Conservation (phyloP, 2,888 invertebrate genomes). For the Coremacera marginata region DNA sequence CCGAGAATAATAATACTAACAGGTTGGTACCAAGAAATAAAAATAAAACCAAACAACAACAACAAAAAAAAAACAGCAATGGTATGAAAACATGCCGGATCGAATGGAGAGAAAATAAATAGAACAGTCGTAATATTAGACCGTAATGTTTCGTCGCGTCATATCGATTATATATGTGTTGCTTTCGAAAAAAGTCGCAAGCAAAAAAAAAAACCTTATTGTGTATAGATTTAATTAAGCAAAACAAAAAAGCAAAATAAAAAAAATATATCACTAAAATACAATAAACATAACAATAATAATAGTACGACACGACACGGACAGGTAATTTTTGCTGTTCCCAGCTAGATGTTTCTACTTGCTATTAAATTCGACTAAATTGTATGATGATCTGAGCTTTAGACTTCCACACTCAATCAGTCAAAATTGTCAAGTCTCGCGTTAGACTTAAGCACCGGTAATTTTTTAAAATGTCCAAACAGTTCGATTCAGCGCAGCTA, state of each 20-base stretch:
- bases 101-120: not conserved
- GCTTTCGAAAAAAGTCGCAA: not conserved
- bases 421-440: not conserved
- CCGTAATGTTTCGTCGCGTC: too few relatives aligned
- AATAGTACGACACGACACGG: conserved; percentile 37
- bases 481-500: conserved; percentile 56
- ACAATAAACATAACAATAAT: too few relatives aligned
- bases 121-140: too few relatives aligned
- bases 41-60: not conserved
- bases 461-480: conserved; percentile 45
- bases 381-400: not conserved
- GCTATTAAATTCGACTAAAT: conserved; percentile 31
- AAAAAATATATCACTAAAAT: not conserved
- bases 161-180: not conserved
- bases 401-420: not conserved
- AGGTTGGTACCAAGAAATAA: conserved; percentile 54
- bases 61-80: not conserved
- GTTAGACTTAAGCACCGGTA: conserved; percentile 11
- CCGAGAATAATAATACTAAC: conserved; percentile 66
- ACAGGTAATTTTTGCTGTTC: conserved; percentile 42
- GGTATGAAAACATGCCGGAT: not conserved
- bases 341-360: conserved; percentile 12
- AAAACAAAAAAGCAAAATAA: not conserved
- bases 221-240: conserved; percentile 18
- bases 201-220: conserved; percentile 14